Base-by-base conservation (phyloP, 2,888 invertebrate species). In the Clivina fossor region DNA sequence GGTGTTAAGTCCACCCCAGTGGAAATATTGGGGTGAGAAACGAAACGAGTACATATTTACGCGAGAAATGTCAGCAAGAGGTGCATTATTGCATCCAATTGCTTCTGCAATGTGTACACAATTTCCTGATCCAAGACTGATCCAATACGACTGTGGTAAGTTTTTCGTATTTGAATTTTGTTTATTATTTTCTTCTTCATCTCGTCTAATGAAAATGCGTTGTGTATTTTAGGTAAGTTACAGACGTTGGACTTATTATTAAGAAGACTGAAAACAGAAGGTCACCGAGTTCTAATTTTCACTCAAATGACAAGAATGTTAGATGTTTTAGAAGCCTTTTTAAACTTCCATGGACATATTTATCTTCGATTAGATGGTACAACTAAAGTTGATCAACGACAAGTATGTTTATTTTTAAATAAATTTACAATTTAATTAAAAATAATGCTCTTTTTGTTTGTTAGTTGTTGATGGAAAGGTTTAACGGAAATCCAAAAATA, bases 271-370 rank as follows among this genome's bases (percentile, higher is more conserved):
- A 93, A 92, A 74, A 77, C 79, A 15, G 93, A 81, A 50, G 84
- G 83, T 47, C 98, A 99, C 77, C 82, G 98, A 62, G 97, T 90
- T 61, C 80, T 99, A 22, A 91, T 99, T 65, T 99, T 99, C 78
- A 98, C 99, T 15, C 99, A 99, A 80, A 99, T 99, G 99, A 96
- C 98, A 9, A 87, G 91, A 73, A 98, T 99, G 94, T 78, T 99
- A 68, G 98, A 99, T 76, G 93, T 99, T 60, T 80, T 99, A 33
- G 99, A 99, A 78, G 88, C 90, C 35, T 99, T 99, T 77, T 85
- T 99, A 41, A 95, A 93, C 71, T 89, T 90, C 76, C 97, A 97
- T 74, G 98, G 97, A 1, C 93, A 97, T 74, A 90, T 94, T 63
- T 99, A 99, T 78, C 81, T 98, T 67, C 81, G 97, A 41, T 80